Base-by-base conservation (phyloP, 1,140 invertebrate species). In the Diploscapter pachys region DNA sequence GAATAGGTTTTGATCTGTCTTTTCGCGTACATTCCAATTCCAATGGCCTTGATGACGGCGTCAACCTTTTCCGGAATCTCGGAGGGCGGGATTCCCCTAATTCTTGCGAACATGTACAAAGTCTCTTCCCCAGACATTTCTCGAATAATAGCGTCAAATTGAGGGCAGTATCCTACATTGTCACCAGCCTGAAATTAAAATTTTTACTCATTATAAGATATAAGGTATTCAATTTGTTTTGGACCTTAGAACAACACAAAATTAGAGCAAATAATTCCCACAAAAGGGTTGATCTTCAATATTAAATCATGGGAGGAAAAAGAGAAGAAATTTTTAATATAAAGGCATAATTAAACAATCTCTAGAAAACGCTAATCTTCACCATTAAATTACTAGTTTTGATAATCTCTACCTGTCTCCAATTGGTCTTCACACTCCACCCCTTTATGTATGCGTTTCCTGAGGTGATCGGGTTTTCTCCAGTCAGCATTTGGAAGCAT, bases 71-170 rank as follows among this genome's bases (percentile, higher is more conserved):
- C 53, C 8, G 73, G 62, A 69, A 82, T 81, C 3, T 80, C 75
- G 3, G 69, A 61, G 50, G 80, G 75, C 11, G 63, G 72, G n/a
- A 82, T 80, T 49, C 81, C 81, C 55, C 81, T 63, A 13, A 82
- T 77, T 63, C 81, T 66, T 9, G 81, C 81, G 62, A 82, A 81
- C 81, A 82, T 79, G 73, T 75, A 81, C 6, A 96, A 86, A 68
- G 91, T 92, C 85, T 95, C 91, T 72, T 90, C 86, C 0, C 92
- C 93, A 1, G 92, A 94, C 59, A 94, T 87, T 81, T 92, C 90
- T 67, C 91, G 90, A 72, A 93, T 89, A 53, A 95, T 86, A 4
- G 92, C 93, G 87, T 93, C 92, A 87, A 88, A 89, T 81, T 89
- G 89, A 3, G 89, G 89, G 82, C 89, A 89, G 80, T 89, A 90